phyloP scores from a whole-genome alignment of 2,113 vertebrate genomes.

The Collichthys lucidus region DNA sequence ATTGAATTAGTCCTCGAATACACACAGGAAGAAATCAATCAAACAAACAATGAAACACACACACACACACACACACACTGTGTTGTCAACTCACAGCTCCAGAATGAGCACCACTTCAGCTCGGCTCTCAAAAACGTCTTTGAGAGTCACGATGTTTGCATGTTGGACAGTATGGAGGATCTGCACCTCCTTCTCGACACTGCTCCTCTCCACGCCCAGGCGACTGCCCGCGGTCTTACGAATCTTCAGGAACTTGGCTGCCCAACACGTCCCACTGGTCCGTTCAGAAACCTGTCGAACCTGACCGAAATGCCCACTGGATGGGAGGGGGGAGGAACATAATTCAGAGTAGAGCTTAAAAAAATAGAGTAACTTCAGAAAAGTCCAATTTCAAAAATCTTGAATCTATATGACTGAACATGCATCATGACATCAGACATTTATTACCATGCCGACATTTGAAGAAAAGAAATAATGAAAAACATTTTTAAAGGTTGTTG shows the following conservation, averaged over 20 bases:
- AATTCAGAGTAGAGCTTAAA: neutral
- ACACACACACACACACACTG: neutral
- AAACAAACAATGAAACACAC: constrained; percentile 26
- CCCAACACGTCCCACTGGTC: constrained; percentile 73
- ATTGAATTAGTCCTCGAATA: neutral
- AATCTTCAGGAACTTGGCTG: constrained; percentile 83
- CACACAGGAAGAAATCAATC: neutral
- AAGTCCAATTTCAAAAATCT: neutral
- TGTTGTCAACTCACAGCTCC: constrained; percentile 84
- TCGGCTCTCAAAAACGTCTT: constrained; percentile 84
- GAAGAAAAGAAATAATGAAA: neutral
- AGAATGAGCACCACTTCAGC: constrained; percentile 85
- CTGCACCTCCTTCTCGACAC: constrained; percentile 83
- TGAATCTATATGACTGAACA: neutral
- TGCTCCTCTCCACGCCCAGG: constrained; percentile 72
- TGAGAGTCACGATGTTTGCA: constrained; percentile 81
- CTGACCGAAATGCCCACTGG: constrained; percentile 86
- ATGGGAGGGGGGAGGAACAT: neutral
- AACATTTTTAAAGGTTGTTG: neutral
- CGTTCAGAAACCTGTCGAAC: constrained; percentile 80
- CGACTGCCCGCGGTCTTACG: constrained; percentile 73
- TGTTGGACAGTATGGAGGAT: constrained; percentile 84
- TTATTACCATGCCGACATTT: neutral
- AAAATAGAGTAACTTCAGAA: too few relatives aligned
- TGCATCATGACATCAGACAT: neutral